These are phyloP conservation scores for Papilio helenus DNA, from an alignment of 1,140 invertebrate species.

Conservation along the genomic window DNA sequence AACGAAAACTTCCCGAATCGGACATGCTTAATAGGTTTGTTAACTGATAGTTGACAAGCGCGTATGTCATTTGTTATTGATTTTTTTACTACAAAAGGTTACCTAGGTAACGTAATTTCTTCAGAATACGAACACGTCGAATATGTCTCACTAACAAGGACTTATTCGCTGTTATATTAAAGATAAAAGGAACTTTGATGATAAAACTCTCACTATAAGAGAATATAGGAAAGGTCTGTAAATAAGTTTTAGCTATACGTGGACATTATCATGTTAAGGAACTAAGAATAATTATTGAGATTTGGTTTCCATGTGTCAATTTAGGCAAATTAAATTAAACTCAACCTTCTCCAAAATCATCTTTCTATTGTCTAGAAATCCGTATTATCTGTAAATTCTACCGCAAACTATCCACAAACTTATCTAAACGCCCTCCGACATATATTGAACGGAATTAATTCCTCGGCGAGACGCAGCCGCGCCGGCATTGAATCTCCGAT, in stretches of 20 bases:
- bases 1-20: no score
- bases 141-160: not conserved
- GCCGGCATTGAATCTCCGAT: conserved; percentile 53
- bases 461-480: conserved; percentile 44
- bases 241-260: no score
- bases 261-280: no score
- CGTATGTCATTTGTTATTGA: conserved; percentile 34
- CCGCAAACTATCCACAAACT: not conserved
- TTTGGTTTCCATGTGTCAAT: not conserved
- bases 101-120: not conserved
- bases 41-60: conserved; percentile 44
- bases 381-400: not conserved
- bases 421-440: conserved; percentile 3
- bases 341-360: not conserved
- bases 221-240: no score
- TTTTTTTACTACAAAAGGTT: conserved; percentile 33
- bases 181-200: no score
- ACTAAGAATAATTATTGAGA: not conserved
- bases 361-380: not conserved
- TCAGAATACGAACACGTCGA: no score
- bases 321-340: conserved; percentile 7
- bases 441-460: conserved; percentile 40
- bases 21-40: conserved; percentile 56
- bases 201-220: no score
- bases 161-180: no score